Evolutionary conservation across 2,797 vertebrate species (phyloP).

Genomic region (Geotrypetes seraphini): DNA sequence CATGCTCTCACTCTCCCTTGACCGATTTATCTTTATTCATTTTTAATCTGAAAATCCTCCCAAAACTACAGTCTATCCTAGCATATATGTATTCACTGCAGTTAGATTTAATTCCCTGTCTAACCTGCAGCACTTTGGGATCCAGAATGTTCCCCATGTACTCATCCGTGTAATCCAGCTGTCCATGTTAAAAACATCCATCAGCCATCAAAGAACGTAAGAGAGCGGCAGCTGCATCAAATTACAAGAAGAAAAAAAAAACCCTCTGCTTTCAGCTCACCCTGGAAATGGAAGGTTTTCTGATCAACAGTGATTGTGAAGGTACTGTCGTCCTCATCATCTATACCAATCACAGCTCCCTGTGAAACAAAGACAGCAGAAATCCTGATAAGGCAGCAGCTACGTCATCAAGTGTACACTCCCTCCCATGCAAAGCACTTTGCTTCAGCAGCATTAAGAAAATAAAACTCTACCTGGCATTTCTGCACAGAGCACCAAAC

Average conservation of each 20-base stretch:
- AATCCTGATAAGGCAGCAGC: slow-evolving; percentile 68
- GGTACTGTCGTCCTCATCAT: slow-evolving; percentile 99
- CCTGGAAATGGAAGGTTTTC: slow-evolving; percentile 99
- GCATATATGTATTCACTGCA: slow-evolving; percentile 49
- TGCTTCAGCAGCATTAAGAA: too few species aligned
- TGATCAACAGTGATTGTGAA: slow-evolving; percentile 99
- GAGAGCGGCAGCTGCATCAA: slow-evolving; percentile 23
- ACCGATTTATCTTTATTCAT: slow-evolving; percentile 51
- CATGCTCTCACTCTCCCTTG: slow-evolving; percentile 35
- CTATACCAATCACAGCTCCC: slow-evolving; percentile 99
- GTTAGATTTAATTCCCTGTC: slow-evolving; percentile 49
- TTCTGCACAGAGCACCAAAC: too few species aligned
- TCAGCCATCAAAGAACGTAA: slow-evolving; percentile 11
- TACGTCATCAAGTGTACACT: slow-evolving; percentile 75
- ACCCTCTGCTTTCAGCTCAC: slow-evolving; percentile 69
- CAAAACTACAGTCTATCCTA: slow-evolving; percentile 46
- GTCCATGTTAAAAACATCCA: slow-evolving; percentile 44
- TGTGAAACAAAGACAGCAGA: slow-evolving; percentile 75
- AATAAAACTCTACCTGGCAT: too few species aligned
- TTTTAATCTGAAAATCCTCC: slow-evolving; percentile 50
- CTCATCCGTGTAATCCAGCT: slow-evolving; percentile 42
- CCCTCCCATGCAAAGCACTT: slow-evolving; percentile 16
- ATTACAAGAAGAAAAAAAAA: slow-evolving; percentile 36
- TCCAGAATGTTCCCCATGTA: slow-evolving; percentile 48
- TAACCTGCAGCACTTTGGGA: slow-evolving; percentile 51